These are phyloP conservation scores for Adelognathus sp. DNA, from an alignment of 2,888 invertebrate species.

Conservation along the genomic window DNA sequence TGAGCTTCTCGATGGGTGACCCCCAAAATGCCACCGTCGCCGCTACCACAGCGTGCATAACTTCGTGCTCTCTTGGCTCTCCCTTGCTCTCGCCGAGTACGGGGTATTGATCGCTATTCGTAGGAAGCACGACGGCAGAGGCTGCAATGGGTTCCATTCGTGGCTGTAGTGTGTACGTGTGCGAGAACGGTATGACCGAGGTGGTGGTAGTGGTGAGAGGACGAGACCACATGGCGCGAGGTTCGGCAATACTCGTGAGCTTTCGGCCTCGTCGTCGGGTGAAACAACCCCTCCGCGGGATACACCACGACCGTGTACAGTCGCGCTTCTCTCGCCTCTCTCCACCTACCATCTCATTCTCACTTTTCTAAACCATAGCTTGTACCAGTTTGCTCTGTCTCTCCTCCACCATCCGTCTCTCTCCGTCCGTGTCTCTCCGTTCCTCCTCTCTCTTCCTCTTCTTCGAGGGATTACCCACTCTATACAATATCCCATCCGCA, in stretches of 20 bases:
- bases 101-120: constrained; percentile 78
- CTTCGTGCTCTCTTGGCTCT: constrained; percentile 76
- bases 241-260: constrained; percentile 73
- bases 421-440: not conserved
- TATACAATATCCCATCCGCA: constrained; percentile 15
- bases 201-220: constrained; percentile 53
- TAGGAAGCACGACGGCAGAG: constrained; percentile 56
- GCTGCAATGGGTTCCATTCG: constrained; percentile 45
- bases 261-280: constrained; percentile 57
- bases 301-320: constrained; percentile 10
- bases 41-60: constrained; percentile 70
- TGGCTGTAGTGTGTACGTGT: not conserved
- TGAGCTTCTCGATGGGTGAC: constrained; percentile 62
- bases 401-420: not conserved
- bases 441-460: constrained; percentile 20
- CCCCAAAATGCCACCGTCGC: constrained; percentile 68
- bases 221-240: constrained; percentile 75
- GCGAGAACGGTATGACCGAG: not conserved
- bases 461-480: constrained; percentile 52
- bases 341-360: constrained; percentile 53
- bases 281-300: constrained; percentile 50
- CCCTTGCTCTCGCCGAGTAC: constrained; percentile 50
- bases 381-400: not conserved
- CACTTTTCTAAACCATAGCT: constrained; percentile 24
- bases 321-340: constrained; percentile 30